Evolutionary conservation across 1,140 invertebrate species (phyloP), one percentile per base, ranked within the genome.

Genomic region (Polyergus mexicanus): DNA sequence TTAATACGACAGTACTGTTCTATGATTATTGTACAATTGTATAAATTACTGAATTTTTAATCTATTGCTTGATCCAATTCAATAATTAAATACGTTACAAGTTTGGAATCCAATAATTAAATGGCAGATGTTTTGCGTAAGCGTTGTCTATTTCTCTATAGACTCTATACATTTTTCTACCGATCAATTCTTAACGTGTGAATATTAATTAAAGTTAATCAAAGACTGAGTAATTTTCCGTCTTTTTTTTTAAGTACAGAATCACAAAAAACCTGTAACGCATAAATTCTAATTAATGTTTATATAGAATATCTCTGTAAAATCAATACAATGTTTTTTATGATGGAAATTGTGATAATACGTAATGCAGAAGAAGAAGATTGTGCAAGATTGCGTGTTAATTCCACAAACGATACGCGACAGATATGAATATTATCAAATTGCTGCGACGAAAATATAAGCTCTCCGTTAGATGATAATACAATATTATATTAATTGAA

Each of bases 301-400:
- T 65, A 35, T 65, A 35, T 11, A 6, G 6, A 28, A 65, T 10
- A 16, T 35, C 35, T 81, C 11, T 28, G 1, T 28, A 81, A 2
- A 78, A 41, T 47, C 3, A 8, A 71, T 75, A 22, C 4, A 8
- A 6, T 19, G 2, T 72, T 19, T 75, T 75, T 75, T 63, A 72
- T 10, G 10, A 6, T n/a, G 10, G 1, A 62, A 62, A 84, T 75
- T 22, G 2, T 16, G 13, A 58, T 47, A 83, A 72, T 16, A 44
- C 7, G 16, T 28, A 38, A 74, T 19, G 4, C 13, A 19, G 28
- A 41, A 58, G 60, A 16, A 41, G 60, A 72, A 60, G 0, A 28
- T 69, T n/a, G 54, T 19, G 51, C 54, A 25, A 54, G 25, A 78
- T 68, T 69, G 44, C 66, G 25, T 5, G 10, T 56, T 38, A 44